Percentiles rank a stretch among this genome's conserved stretches.
Conservation (phyloP, 2,797 vertebrate species). For the Eptatretus atami region DNA sequence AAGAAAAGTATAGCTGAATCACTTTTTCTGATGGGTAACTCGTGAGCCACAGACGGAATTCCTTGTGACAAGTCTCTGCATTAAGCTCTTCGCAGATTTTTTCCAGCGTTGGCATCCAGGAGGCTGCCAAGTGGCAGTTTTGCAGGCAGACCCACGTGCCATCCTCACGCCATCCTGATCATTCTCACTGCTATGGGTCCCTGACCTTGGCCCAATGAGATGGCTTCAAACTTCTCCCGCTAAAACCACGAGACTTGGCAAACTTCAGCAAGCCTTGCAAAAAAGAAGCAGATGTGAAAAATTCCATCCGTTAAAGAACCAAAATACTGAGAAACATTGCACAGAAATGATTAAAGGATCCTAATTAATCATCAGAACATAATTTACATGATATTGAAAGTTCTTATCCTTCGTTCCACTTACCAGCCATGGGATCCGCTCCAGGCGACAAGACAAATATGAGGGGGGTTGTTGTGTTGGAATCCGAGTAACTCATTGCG, state of each 20-base stretch:
- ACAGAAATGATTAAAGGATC: not conserved
- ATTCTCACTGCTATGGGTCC: conserved; percentile 62
- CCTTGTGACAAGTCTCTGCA: conserved; percentile 27
- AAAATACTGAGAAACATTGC: no score
- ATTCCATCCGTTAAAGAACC: no score
- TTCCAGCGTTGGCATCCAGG: conserved; percentile 77
- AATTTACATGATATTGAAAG: no score
- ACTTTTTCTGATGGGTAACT: conserved; percentile 79
- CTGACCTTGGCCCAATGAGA: conserved; percentile 82
- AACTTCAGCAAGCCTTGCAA: conserved; percentile 54
- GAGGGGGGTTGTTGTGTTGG: conserved; percentile 42
- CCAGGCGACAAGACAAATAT: conserved; percentile 79
- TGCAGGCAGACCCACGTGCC: conserved; percentile 81
- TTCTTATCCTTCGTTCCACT: conserved; percentile 14
- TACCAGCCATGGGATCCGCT: conserved; percentile 92
- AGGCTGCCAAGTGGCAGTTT: conserved; percentile 77
- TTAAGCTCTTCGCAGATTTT: conserved; percentile 72
- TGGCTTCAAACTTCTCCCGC: conserved; percentile 50
- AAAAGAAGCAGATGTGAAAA: conserved; percentile 1
- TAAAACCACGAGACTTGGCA: conserved; percentile 51
- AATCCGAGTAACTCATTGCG: conserved; percentile 61
- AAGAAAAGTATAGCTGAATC: conserved; percentile 1
- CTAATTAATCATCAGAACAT: no score
- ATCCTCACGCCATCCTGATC: conserved; percentile 38
- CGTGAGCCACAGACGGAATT: conserved; percentile 80